phyloP scores from a whole-genome alignment of 2,888 invertebrate genomes.

The Calliphora vomitoria region DNA sequence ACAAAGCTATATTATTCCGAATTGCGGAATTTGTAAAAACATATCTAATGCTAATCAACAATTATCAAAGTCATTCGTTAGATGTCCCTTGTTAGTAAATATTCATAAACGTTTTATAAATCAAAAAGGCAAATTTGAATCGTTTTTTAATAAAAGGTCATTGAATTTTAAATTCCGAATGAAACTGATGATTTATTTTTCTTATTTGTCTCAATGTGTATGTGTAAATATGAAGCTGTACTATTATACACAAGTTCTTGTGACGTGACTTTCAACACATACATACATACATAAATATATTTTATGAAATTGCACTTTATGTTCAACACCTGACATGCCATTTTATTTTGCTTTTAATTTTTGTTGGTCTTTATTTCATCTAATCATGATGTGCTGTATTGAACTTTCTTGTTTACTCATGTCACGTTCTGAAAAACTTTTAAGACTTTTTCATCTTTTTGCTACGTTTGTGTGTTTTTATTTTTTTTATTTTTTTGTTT shows the following conservation, averaged over 20 bases:
- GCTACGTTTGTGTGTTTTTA: constrained; percentile 1
- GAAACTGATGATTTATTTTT: constrained; percentile 16
- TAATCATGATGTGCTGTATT: constrained; percentile 48
- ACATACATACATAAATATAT: constrained; percentile 5
- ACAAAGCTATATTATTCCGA: no score
- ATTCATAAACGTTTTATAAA: no score
- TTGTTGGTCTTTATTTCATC: constrained; percentile 44
- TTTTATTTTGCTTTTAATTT: constrained; percentile 45
- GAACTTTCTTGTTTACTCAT: constrained; percentile 55
- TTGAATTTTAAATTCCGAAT: not conserved
- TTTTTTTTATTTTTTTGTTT: constrained; percentile 7
- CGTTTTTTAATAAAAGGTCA: constrained; percentile 14
- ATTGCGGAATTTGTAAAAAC: no score
- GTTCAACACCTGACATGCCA: constrained; percentile 68
- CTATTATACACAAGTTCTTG: constrained; percentile 19
- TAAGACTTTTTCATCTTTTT: constrained; percentile 65
- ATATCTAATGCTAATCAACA: no score
- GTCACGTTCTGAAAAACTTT: constrained; percentile 69
- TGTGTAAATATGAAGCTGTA: constrained; percentile 47
- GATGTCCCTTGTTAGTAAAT: no score
- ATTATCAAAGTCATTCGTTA: no score
- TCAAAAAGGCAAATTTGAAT: not conserved
- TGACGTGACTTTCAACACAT: constrained; percentile 50
- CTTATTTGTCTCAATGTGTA: not conserved
- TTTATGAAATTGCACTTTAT: constrained; percentile 57